phyloP scores from a whole-genome alignment of 2,888 invertebrate genomes.

The Drosophila peninsularis region DNA sequence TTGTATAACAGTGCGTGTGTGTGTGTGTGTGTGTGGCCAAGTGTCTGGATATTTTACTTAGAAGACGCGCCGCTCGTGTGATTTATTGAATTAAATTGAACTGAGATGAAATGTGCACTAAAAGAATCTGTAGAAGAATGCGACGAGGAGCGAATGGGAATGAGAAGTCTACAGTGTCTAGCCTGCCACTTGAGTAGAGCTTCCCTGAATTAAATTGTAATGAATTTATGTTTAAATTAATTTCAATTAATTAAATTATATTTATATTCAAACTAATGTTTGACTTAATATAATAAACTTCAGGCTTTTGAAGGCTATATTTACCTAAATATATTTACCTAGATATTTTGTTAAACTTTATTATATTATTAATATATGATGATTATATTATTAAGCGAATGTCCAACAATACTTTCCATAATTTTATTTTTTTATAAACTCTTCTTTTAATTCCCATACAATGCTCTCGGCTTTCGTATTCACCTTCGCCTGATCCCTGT shows the following conservation, averaged over 20 bases:
- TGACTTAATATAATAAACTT: neutral
- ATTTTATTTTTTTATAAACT: no score
- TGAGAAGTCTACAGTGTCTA: neutral
- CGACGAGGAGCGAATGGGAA: conserved; percentile 1
- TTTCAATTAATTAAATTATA: neutral
- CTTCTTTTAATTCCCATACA: no score
- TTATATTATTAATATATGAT: no score
- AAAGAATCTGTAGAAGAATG: neutral
- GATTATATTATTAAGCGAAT: no score
- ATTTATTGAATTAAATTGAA: conserved; percentile 66
- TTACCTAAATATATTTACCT: no score
- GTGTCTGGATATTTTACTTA: conserved; percentile 41
- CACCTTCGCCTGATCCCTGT: neutral
- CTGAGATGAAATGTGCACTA: conserved; percentile 33
- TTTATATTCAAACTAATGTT: neutral
- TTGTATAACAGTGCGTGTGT: conserved; percentile 4
- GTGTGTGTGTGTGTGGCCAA: conserved; percentile 18
- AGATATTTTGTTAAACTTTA: no score
- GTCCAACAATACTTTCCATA: no score
- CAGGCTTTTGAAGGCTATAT: no score
- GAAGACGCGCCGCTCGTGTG: conserved; percentile 54
- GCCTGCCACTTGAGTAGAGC: neutral
- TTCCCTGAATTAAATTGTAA: neutral
- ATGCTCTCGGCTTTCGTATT: neutral
- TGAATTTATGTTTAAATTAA: neutral